Conservation (phyloP, 2,888 invertebrate genomes). For the Hyposoter dolosus region DNA sequence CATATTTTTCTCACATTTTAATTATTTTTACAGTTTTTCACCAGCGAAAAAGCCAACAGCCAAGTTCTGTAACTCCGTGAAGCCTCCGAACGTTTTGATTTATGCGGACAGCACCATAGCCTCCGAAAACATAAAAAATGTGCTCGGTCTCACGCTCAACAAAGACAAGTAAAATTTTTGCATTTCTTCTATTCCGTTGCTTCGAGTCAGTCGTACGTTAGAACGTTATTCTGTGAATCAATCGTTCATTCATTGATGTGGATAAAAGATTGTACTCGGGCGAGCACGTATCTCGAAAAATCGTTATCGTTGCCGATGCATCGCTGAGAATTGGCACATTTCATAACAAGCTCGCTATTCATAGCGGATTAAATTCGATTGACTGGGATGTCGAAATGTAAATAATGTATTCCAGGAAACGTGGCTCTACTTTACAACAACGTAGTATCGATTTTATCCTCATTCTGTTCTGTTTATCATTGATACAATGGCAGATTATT, state of each 20-base stretch:
- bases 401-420: background rate
- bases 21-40: conserved; percentile 70
- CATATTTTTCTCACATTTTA: background rate
- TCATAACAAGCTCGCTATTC: background rate
- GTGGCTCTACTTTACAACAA: background rate
- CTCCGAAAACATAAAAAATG: conserved; percentile 90
- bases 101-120: conserved; percentile 92
- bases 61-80: conserved; percentile 85
- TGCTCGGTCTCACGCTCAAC: conserved; percentile 89
- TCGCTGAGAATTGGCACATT: background rate
- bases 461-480: background rate
- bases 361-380: background rate
- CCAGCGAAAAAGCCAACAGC: conserved; percentile 83
- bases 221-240: background rate
- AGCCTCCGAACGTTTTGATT: conserved; percentile 93
- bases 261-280: background rate
- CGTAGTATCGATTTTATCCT: background rate
- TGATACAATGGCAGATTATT: background rate
- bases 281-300: background rate
- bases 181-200: background rate
- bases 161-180: conserved; percentile 88
- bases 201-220: background rate
- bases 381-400: background rate
- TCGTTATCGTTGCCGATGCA: background rate
- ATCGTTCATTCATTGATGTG: background rate